Evolutionary conservation across 2,888 invertebrate species (phyloP).

Genomic region (Anagyrus pseudococci): DNA sequence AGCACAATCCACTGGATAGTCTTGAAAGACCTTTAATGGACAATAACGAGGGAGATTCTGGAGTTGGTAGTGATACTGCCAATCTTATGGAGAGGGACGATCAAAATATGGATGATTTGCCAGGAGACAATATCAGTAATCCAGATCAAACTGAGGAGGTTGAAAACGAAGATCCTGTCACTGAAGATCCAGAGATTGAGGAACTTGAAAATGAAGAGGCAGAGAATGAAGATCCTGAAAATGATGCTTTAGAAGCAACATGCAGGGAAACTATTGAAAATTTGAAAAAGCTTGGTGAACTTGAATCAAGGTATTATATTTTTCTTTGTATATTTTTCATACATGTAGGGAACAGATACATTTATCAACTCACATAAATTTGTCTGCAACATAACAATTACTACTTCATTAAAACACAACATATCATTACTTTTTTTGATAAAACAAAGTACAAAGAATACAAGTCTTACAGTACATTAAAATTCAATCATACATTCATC

Average conservation of each 20-base stretch:
- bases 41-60: slow-evolving; percentile 58
- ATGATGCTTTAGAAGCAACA: slow-evolving; percentile 53
- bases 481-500: too few relatives aligned
- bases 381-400: too few relatives aligned
- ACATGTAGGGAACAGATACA: slow-evolving; percentile 20
- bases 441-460: too few relatives aligned
- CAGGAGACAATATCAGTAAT: slow-evolving; percentile 49
- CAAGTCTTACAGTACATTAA: too few relatives aligned
- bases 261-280: slow-evolving; percentile 60
- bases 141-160: slow-evolving; percentile 45
- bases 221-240: neutral
- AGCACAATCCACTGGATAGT: slow-evolving; percentile 53
- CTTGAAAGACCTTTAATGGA: slow-evolving; percentile 54
- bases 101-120: slow-evolving; percentile 56
- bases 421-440: too few relatives aligned
- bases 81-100: slow-evolving; percentile 58
- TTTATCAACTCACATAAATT: too few relatives aligned
- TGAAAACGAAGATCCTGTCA: slow-evolving; percentile 52
- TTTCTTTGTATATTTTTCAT: slow-evolving; percentile 2
- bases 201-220: slow-evolving; percentile 49
- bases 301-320: slow-evolving; percentile 51
- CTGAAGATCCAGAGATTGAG: slow-evolving; percentile 44
- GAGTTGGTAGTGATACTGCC: slow-evolving; percentile 60
- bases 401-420: too few relatives aligned
- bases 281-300: slow-evolving; percentile 57